These are phyloP conservation scores for Mythimna ferrago DNA, from an alignment of 2,888 invertebrate species.

Conservation along the genomic window DNA sequence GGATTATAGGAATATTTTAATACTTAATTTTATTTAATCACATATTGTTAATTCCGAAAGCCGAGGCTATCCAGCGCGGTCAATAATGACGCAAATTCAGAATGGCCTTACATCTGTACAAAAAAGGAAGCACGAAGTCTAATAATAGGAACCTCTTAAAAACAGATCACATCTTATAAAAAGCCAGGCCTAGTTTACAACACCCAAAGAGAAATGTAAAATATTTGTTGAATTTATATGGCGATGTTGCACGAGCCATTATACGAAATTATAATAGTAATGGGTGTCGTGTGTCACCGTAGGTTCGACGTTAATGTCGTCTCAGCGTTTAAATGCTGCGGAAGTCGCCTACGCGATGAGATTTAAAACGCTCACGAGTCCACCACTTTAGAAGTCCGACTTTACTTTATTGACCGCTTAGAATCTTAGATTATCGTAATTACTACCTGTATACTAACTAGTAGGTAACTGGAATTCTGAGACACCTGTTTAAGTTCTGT, in stretches of 20 bases:
- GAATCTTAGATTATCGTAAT: constrained; percentile 52
- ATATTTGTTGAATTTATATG: constrained; percentile 41
- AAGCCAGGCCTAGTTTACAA: constrained; percentile 3
- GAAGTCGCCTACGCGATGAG: constrained; percentile 79
- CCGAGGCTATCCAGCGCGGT: constrained; percentile 5
- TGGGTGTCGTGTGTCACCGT: constrained; percentile 76
- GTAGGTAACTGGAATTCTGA: constrained; percentile 14
- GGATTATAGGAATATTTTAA: constrained; percentile 45
- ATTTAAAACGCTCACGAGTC: constrained; percentile 72
- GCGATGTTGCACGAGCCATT: constrained; percentile 59
- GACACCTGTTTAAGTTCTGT: constrained; percentile 25
- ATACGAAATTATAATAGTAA: constrained; percentile 76
- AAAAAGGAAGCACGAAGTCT: neutral
- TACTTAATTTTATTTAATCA: constrained; percentile 18
- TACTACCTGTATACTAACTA: constrained; percentile 31
- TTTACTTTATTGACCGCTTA: constrained; percentile 50
- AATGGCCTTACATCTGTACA: constrained; percentile 4
- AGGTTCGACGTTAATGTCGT: constrained; percentile 72
- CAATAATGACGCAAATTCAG: constrained; percentile 14
- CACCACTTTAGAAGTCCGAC: constrained; percentile 42
- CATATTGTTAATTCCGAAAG: constrained; percentile 1
- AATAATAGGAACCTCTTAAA: neutral
- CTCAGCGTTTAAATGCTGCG: constrained; percentile 73
- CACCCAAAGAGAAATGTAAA: constrained; percentile 22
- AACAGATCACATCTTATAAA: neutral